phyloP scores from a whole-genome alignment of 1,140 invertebrate species.

The Drosophila athabasca region DNA sequence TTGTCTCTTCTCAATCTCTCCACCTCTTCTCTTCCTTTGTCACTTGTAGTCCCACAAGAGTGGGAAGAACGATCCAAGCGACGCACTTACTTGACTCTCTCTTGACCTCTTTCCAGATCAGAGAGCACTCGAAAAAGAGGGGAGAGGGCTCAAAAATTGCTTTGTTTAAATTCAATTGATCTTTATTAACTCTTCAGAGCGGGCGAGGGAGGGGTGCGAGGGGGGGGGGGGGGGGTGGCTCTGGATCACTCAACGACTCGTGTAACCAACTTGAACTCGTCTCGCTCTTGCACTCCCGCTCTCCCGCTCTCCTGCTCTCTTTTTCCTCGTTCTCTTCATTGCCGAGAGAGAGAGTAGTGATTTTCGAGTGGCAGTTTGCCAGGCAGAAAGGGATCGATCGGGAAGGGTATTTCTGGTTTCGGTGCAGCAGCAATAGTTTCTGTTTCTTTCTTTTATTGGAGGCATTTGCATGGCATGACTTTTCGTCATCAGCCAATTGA shows the following conservation, averaged over 20 bases:
- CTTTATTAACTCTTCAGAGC: slow-evolving; percentile 64
- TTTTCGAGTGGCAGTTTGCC: no score
- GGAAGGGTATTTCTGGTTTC: no score
- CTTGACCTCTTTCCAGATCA: slow-evolving; percentile 4
- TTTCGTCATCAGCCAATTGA: slow-evolving; percentile 68
- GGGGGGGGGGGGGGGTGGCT: background rate
- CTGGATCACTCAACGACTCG: slow-evolving; percentile 54
- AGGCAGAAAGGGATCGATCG: no score
- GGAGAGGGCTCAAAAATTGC: slow-evolving; percentile 41
- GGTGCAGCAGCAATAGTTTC: no score
- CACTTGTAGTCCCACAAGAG: slow-evolving; percentile 30
- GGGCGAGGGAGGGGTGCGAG: background rate
- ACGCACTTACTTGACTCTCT: slow-evolving; percentile 52
- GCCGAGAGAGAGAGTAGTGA: no score
- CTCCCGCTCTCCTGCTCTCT: slow-evolving; percentile 31
- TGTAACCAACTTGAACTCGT: slow-evolving; percentile 47
- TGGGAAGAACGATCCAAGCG: slow-evolving; percentile 2
- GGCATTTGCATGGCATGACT: slow-evolving; percentile 74
- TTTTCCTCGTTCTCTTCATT: slow-evolving; percentile 16
- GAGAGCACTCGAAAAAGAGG: slow-evolving; percentile 27
- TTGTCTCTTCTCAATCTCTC: slow-evolving; percentile 24
- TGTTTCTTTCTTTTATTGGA: slow-evolving; percentile 1
- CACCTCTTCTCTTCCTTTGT: slow-evolving; percentile 81
- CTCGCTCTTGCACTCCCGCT: slow-evolving; percentile 15
- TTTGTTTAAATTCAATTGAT: slow-evolving; percentile 82